These are phyloP conservation scores for Nephrocerus scutellatus DNA, from an alignment of 2,888 invertebrate species.

Conservation along the genomic window DNA sequence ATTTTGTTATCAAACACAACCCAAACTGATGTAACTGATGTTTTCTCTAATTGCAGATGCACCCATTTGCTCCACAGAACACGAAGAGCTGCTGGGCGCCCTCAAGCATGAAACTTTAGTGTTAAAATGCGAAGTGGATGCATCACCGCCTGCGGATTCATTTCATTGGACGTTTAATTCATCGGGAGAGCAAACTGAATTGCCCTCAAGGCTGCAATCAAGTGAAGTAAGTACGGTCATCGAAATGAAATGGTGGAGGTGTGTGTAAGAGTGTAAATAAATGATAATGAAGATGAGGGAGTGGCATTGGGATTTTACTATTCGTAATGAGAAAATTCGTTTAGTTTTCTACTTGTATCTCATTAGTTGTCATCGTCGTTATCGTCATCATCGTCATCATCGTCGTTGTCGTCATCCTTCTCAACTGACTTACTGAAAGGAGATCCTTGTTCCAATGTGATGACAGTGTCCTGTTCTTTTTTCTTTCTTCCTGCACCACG, in stretches of 20 bases:
- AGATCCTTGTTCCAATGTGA: too few relatives aligned
- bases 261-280: too few relatives aligned
- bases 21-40: not conserved
- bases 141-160: constrained; percentile 76
- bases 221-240: constrained; percentile 43
- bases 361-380: too few relatives aligned
- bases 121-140: constrained; percentile 77
- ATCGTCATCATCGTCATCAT: too few relatives aligned
- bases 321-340: too few relatives aligned
- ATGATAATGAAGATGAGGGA: too few relatives aligned
- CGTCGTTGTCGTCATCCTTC: too few relatives aligned
- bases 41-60: constrained; percentile 44
- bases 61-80: constrained; percentile 69
- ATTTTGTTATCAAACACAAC: not conserved
- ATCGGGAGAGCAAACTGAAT: constrained; percentile 76
- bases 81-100: constrained; percentile 77
- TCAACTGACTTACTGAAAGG: too few relatives aligned
- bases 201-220: constrained; percentile 57
- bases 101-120: constrained; percentile 83
- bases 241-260: not conserved
- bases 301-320: too few relatives aligned
- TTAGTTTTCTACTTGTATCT: too few relatives aligned
- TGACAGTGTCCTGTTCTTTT: too few relatives aligned
- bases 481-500: too few relatives aligned
- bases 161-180: constrained; percentile 93